phyloP scores from a whole-genome alignment of 2,888 invertebrate species.

The Stramonita haemastoma region DNA sequence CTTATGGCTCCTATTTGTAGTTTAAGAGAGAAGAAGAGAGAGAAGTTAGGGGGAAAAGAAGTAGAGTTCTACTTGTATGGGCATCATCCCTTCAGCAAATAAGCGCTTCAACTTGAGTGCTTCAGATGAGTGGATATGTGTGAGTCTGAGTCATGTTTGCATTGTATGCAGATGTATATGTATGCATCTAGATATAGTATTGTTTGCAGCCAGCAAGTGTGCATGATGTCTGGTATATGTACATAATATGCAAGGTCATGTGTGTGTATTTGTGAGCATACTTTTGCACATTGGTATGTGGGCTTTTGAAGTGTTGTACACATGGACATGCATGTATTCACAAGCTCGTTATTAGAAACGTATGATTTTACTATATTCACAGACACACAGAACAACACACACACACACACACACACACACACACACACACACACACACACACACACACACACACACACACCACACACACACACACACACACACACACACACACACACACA shows the following conservation, averaged over 20 bases:
- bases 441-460: background rate
- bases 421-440: conserved; percentile 5
- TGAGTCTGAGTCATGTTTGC: too few relatives aligned
- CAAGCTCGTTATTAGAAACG: too few relatives aligned
- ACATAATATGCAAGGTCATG: background rate
- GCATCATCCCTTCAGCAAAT: too few relatives aligned
- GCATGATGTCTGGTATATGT: background rate
- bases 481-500: background rate
- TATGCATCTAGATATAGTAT: background rate
- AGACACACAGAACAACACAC: background rate
- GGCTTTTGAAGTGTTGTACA: background rate
- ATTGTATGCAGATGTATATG: background rate
- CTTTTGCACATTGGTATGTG: background rate
- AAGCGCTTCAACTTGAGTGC: too few relatives aligned
- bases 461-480: background rate
- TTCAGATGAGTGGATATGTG: too few relatives aligned
- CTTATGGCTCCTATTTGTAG: too few relatives aligned
- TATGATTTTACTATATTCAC: too few relatives aligned
- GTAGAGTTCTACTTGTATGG: too few relatives aligned
- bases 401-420: conserved; percentile 2
- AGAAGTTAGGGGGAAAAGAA: too few relatives aligned
- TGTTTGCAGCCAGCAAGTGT: too few relatives aligned
- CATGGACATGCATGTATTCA: background rate
- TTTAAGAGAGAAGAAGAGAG: too few relatives aligned
- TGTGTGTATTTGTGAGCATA: background rate